Percentiles rank a stretch among this genome's conserved stretches.
phyloP scores from a whole-genome alignment of 1,140 invertebrate species.

The Heliconius eleuchia region DNA sequence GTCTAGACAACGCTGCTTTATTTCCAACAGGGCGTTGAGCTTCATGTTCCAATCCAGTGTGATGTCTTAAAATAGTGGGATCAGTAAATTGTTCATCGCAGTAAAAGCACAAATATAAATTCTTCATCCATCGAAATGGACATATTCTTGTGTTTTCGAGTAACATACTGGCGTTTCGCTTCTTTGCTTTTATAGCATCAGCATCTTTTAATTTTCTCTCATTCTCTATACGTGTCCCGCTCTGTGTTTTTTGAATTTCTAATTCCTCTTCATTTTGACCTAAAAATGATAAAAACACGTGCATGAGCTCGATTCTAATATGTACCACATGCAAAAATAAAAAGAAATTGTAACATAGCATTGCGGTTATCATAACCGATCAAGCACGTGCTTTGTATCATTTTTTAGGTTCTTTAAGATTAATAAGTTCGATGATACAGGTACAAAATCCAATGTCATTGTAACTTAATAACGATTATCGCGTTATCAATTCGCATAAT shows the following conservation, averaged over 20 bases:
- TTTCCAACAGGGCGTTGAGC: conserved; percentile 42
- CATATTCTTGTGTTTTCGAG: conserved; percentile 64
- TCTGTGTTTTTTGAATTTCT: conserved; percentile 29
- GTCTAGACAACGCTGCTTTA: conserved; percentile 52
- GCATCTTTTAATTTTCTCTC: conserved; percentile 48
- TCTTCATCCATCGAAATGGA: conserved; percentile 73
- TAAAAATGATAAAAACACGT: conserved; percentile 70
- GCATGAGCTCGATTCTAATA: conserved; percentile 43
- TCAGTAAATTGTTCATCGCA: conserved; percentile 62
- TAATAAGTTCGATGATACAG: no score
- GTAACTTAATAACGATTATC: no score
- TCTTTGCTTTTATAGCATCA: conserved; percentile 55
- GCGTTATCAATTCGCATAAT: no score
- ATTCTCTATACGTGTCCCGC: conserved; percentile 41
- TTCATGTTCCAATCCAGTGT: conserved; percentile 53
- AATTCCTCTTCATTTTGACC: conserved; percentile 51
- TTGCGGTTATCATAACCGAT: conserved; percentile 21
- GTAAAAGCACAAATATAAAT: conserved; percentile 68
- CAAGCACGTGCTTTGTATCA: conserved; percentile 41
- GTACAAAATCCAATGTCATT: no score
- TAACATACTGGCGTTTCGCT: conserved; percentile 52
- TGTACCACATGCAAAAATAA: conserved; percentile 37
- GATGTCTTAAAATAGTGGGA: conserved; percentile 54
- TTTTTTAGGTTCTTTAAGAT: not conserved
- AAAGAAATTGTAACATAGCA: conserved; percentile 9